Base-by-base conservation (phyloP, 2,888 invertebrate genomes). In the Archips crataeganus region DNA sequence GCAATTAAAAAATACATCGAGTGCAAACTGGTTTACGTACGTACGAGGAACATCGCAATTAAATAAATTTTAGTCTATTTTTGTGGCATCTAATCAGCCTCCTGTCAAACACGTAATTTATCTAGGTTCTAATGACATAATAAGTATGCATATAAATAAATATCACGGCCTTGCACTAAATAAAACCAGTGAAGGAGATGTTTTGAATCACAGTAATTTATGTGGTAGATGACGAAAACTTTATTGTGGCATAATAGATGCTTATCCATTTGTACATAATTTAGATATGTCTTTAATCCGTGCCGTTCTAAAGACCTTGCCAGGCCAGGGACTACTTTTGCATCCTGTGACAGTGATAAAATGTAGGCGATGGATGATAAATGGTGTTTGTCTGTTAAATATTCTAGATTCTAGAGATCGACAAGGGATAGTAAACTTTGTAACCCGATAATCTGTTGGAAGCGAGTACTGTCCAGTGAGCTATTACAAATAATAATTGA, bases 91-190 rank as follows among this genome's bases (percentile, higher is more conserved):
- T 70, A 65, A 74, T 65, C 60, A 65, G 23, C 13, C 3, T 69
- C 45, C 45, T 65, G 60, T 65, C 74, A 74, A 51, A 45, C 15
- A 36, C 63, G 61, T 70, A 69, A 75, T 75, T 75, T 66, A 47
- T 70, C 36, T 73, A 66, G 59, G 72, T 69, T 69, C 47, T 65
- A 75, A 75, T 72, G 65, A 68, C 71, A 75, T 75, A 75, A 72
- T 72, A 75, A 66, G 62, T 54, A 62, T 67, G 63, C 34, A 32
- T 32, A 13, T 64, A 54, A 64, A 75, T 69, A 65, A 73, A 51
- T 62, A 51, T 3, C 42, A 15, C 59, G 73, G 65, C 75, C 75
- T 75, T 73, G 75, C 75, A 73, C 73, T 36, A 66, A 66, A 73
- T 75, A 73, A 65, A 69, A 68, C 54, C 51, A 64, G 72, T 23